Evolutionary conservation across 2,113 vertebrate genomes (phyloP), one percentile per base, ranked within the genome.

Genomic region (Barbus barbus): DNA sequence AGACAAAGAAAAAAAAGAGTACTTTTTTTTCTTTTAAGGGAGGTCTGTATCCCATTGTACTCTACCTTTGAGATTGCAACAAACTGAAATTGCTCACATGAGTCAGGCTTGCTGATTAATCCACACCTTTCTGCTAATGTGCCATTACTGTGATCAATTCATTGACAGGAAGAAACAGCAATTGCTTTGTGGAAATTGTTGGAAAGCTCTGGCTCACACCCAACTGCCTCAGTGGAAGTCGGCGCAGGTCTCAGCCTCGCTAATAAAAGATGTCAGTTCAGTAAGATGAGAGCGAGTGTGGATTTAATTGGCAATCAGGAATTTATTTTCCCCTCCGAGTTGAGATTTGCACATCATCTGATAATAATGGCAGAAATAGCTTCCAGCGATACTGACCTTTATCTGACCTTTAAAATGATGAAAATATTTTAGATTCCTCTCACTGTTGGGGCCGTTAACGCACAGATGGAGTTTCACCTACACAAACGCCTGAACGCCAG

Each of bases 271-370:
- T 88, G 89, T 89, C 88, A 83, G 87, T 76, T 86, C 77, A 77
- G 83, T 58, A 88, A 87, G 67, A 89, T 87, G 89, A 89, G 84
- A 88, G 28, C 36, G 83, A 90, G 84, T 81, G 77, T 84, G 65
- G 56, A 83, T 82, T 88, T 91, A 89, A 91, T 92, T 90, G 90
- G 18, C 90, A 92, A 91, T 93, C 89, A 92, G 81, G 78, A 69
- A 75, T 76, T 82, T 81, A 85, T 88, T 86, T 87, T 79, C 53
- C 74, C 81, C 73, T 71, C 76, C 6, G 31, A 71, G 85, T 85
- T 86, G 76, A 72, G 85, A 85, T 88, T 89, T 80, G 78, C 58
- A 82, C 82, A 84, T 82, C 65, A 80, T 82, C 78, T 61, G 85
- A 85, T 85, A 71, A 16, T 33, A 82, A 86, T 82, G 84, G 78